A percentile compares a stretch with the other conserved stretches of the same genome.
Evolutionary conservation across 2,888 invertebrate genomes (phyloP).

Genomic region (Papilio demoleus): DNA sequence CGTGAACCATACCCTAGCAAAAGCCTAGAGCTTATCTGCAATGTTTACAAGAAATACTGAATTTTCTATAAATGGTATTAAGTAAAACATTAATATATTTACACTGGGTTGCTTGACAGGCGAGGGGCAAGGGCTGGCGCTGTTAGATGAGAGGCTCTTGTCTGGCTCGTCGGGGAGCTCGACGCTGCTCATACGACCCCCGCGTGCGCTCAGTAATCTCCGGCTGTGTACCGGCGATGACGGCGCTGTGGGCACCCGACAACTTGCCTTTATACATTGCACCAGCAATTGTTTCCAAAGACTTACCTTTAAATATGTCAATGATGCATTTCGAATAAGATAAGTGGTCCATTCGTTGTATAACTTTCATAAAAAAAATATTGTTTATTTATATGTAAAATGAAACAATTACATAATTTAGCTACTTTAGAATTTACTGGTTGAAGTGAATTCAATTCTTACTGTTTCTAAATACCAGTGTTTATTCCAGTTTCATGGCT

Average conservation of each 20-base stretch:
- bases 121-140: constrained; percentile 96
- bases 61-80: not conserved
- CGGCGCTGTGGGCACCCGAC: constrained; percentile 85
- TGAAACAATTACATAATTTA: not conserved
- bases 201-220: constrained; percentile 90
- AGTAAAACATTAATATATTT: constrained; percentile 49
- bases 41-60: no score
- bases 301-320: not conserved
- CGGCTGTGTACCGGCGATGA: constrained; percentile 96
- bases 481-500: not conserved
- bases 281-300: not conserved
- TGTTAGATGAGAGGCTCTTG: constrained; percentile 95
- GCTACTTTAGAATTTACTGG: not conserved
- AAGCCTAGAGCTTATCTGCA: no score
- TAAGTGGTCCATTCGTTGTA: no score
- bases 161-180: constrained; percentile 95
- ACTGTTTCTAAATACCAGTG: not conserved
- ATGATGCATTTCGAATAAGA: not conserved
- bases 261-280: not conserved
- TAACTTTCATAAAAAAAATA: no score
- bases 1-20: no score
- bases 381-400: no score
- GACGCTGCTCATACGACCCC: constrained; percentile 96
- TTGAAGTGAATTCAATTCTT: not conserved
- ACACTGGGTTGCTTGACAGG: constrained; percentile 86